Evolutionary conservation across 2,888 invertebrate genomes (phyloP), one percentile per base, ranked within the genome.

Genomic region (Rhingia rostrata): DNA sequence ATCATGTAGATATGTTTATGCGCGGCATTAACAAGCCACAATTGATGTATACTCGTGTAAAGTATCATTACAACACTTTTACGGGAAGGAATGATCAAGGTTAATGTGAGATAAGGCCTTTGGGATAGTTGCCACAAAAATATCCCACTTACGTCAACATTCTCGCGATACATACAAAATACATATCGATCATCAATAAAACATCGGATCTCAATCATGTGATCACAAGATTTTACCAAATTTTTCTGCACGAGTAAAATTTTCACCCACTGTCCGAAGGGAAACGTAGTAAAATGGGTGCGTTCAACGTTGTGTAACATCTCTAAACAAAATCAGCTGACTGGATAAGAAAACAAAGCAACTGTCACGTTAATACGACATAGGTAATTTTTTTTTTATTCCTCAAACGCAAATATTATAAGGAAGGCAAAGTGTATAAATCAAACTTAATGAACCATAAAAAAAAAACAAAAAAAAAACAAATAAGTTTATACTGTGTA

Each of bases 321-420:
- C 14, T 35, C 14, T 37, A 39, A 37, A 35, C 54, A 14, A 22
- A 14, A 56, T 33, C 53, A 53, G 33, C 33, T 53, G 33, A 51
- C 32, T 51, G 22, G 22, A 22, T 22, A 51, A 10, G 32, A 14
- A n/a, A 7, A 54, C 54, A 12, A 14, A 14, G 7, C 9, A 33
- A 51, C 12, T 33, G 6, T 45, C 45, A 45, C 4, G n/a, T 4
- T 12, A 53, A 53, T 53, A n/a, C 5, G 12, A n/a, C 33, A 32
- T 10, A 6, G 6, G 3, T 10, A 22, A 22, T 22, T 22, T 51
- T 53, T 53, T 10, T 30, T 51, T 51, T 10, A n/a, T n/a, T 22
- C 22, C 22, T 22, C 22, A 22, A 22, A 22, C 22, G 14, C 47
- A 47, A 47, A 47, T 47, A 30, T 49, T 49, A 30, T 22, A 22